A percentile compares a stretch with the other conserved stretches of the same genome.
Evolutionary conservation across 2,888 invertebrate genomes (phyloP).

Genomic region (Metallyticus violacea): DNA sequence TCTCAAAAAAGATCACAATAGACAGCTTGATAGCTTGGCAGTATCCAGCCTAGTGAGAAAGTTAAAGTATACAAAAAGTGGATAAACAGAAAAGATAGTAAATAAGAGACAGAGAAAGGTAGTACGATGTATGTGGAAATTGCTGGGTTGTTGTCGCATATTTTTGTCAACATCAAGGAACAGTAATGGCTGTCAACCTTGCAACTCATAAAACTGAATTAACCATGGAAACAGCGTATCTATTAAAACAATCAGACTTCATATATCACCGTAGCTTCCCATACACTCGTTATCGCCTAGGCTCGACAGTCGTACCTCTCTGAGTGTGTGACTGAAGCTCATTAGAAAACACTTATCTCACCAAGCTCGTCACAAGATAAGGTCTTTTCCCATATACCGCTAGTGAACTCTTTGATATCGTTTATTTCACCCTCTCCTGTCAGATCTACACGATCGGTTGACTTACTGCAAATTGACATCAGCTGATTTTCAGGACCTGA

Average conservation of each 20-base stretch:
- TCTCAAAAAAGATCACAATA: too few species aligned
- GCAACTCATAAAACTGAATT: neutral
- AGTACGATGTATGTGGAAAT: too few species aligned
- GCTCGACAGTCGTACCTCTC: neutral
- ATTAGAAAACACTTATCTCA: slow-evolving; percentile 5
- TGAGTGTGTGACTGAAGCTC: neutral
- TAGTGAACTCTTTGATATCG: neutral
- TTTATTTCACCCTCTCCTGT: neutral
- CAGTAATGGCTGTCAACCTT: neutral
- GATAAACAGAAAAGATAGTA: too few species aligned
- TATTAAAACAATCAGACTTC: neutral
- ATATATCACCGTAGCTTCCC: neutral
- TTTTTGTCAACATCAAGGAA: too few species aligned
- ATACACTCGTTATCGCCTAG: neutral
- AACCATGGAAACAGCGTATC: neutral
- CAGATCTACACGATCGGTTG: slow-evolving; percentile 35
- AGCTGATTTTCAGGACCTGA: slow-evolving; percentile 26
- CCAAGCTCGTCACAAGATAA: neutral
- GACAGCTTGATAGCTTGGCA: too few species aligned
- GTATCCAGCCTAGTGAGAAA: too few species aligned
- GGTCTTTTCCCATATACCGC: neutral
- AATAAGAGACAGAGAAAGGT: too few species aligned
- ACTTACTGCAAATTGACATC: slow-evolving; percentile 42
- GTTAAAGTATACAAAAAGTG: too few species aligned
- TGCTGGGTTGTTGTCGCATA: too few species aligned